Evolutionary conservation across 2,888 invertebrate genomes (phyloP).

Genomic region (Microctonus aethiopoides): DNA sequence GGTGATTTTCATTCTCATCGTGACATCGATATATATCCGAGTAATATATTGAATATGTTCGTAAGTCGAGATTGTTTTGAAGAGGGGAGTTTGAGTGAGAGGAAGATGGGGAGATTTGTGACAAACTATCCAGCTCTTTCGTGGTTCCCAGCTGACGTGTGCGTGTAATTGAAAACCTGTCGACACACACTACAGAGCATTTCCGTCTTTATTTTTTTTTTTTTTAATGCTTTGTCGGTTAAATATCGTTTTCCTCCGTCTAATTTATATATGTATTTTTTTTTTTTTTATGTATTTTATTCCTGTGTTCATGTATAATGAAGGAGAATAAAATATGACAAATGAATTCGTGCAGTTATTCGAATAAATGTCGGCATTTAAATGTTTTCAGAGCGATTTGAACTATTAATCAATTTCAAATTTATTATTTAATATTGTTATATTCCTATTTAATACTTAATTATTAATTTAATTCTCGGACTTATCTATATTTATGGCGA

Average conservation of each 20-base stretch:
- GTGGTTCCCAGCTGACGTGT: slow-evolving; percentile 29
- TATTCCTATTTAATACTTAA: not conserved
- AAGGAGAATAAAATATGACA: not conserved
- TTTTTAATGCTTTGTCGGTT: not conserved
- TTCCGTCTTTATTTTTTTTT: not conserved
- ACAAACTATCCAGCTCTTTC: slow-evolving; percentile 29
- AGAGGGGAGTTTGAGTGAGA: not conserved
- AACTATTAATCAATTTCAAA: slow-evolving; percentile 42
- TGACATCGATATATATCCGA: slow-evolving; percentile 22
- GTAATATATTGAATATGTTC: slow-evolving; percentile 27
- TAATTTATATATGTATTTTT: not conserved
- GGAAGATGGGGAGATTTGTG: not conserved
- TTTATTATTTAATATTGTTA: slow-evolving; percentile 17
- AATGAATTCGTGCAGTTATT: not conserved
- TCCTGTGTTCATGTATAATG: not conserved
- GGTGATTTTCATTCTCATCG: slow-evolving; percentile 17
- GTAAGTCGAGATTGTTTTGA: slow-evolving; percentile 31
- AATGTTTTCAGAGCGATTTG: slow-evolving; percentile 22
- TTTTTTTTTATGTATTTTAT: too few relatives aligned
- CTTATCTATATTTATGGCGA: too few relatives aligned
- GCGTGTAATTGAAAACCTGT: slow-evolving; percentile 24
- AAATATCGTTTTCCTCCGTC: not conserved
- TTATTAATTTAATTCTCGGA: not conserved
- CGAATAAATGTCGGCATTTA: not conserved
- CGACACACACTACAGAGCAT: not conserved